Conservation (phyloP, 2,888 invertebrate species). For the Luperina nickerlii region DNA sequence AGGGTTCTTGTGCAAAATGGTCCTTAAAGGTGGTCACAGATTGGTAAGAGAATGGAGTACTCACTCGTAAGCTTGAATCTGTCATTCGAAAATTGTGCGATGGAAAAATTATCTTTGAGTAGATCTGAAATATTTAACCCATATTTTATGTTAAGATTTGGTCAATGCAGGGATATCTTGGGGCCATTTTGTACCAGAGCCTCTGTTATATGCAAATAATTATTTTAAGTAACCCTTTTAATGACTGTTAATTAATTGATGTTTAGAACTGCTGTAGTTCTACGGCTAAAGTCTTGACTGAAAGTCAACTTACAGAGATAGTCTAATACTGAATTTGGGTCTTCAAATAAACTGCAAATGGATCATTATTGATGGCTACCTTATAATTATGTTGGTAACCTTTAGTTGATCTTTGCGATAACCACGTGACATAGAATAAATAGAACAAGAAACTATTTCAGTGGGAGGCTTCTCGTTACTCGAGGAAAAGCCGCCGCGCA, state of each 20-base stretch:
- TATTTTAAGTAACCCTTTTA: constrained; percentile 29
- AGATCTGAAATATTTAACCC: background rate
- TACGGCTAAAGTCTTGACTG: background rate
- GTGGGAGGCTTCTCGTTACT: no score
- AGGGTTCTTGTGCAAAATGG: constrained; percentile 43
- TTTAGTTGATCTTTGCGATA: background rate
- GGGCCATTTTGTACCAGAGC: constrained; percentile 47
- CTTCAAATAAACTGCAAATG: background rate
- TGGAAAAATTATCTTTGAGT: background rate
- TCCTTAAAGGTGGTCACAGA: constrained; percentile 13
- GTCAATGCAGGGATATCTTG: background rate
- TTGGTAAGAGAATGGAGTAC: constrained; percentile 17
- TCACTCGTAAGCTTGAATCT: background rate
- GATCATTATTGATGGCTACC: background rate
- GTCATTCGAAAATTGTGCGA: background rate
- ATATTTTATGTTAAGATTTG: background rate
- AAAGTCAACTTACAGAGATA: constrained; percentile 13
- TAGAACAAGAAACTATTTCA: background rate
- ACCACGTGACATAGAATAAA: background rate
- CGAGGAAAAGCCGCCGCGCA: no score
- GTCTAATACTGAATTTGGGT: background rate
- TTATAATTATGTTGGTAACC: background rate
- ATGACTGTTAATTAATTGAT: constrained; percentile 49
- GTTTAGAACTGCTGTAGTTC: constrained; percentile 33
- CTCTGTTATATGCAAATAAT: constrained; percentile 25